These are phyloP conservation scores for Lytechinus variegatus DNA, from an alignment of 35 echinoderm and acorn worm genomes.

Conservation along the genomic window DNA sequence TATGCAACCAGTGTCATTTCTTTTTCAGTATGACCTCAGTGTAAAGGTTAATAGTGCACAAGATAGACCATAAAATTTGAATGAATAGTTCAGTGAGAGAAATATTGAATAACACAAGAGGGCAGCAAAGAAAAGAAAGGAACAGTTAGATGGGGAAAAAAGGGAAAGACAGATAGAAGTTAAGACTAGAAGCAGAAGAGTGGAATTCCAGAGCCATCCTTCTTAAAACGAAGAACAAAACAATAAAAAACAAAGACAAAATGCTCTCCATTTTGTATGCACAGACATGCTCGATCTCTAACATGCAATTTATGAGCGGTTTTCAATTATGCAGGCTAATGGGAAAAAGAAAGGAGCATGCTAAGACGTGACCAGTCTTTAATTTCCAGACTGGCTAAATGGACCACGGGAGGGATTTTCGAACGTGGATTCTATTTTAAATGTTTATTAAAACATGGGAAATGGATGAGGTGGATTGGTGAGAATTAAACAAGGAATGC, in stretches of 20 bases:
- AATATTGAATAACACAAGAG: background rate
- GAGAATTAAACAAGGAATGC: background rate
- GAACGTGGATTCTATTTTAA: background rate
- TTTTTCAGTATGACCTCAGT: no score
- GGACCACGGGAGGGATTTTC: background rate
- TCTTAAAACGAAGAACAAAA: background rate
- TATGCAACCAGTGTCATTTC: no score
- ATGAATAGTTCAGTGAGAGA: background rate
- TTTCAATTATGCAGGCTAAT: constrained; percentile 31
- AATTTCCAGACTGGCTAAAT: constrained; percentile 23
- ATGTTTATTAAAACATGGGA: background rate
- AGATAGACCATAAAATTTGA: background rate
- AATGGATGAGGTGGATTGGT: background rate
- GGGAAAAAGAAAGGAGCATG: background rate
- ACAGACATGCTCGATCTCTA: constrained; percentile 20
- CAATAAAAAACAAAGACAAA: background rate
- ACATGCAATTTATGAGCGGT: constrained; percentile 24
- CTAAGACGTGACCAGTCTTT: constrained; percentile 16
- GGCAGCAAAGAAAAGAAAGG: background rate
- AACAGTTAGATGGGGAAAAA: background rate
- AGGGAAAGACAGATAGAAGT: background rate
- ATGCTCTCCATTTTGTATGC: constrained; percentile 41
- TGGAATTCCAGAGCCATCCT: background rate
- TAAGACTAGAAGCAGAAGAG: background rate
- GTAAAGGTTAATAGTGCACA: background rate